phyloP scores from a whole-genome alignment of 2,888 invertebrate species.

The Trissolcus brochymenae region DNA sequence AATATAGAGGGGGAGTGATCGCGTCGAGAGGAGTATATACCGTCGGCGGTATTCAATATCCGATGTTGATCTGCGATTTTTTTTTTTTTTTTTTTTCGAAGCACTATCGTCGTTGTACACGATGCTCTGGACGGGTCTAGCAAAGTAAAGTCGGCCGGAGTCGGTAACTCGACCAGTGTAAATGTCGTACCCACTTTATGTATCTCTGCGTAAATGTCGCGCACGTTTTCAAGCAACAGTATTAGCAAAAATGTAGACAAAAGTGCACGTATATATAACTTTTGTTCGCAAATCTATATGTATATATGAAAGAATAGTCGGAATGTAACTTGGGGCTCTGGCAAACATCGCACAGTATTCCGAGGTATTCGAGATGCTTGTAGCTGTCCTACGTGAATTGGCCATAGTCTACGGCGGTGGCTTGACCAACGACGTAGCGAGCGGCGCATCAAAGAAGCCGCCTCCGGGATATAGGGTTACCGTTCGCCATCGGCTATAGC shows the following conservation, averaged over 20 bases:
- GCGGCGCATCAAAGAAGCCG: slow-evolving; percentile 73
- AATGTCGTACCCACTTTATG: slow-evolving; percentile 52
- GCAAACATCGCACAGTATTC: slow-evolving; percentile 68
- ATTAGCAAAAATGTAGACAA: slow-evolving; percentile 48
- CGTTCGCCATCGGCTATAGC: slow-evolving; percentile 65
- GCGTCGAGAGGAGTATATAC: slow-evolving; percentile 20
- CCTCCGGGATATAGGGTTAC: slow-evolving; percentile 72
- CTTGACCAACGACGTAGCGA: slow-evolving; percentile 67
- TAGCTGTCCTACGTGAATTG: slow-evolving; percentile 74
- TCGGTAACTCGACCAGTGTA: slow-evolving; percentile 59
- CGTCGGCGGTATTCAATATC: slow-evolving; percentile 45
- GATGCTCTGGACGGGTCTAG: slow-evolving; percentile 54
- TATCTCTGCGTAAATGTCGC: slow-evolving; percentile 44
- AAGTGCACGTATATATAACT: slow-evolving; percentile 40
- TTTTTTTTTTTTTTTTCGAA: no score
- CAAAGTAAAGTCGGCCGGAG: slow-evolving; percentile 50
- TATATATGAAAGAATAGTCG: slow-evolving; percentile 58
- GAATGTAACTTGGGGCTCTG: slow-evolving; percentile 59
- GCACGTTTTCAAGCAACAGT: slow-evolving; percentile 38
- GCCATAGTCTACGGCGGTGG: slow-evolving; percentile 70
- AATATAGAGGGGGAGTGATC: slow-evolving; percentile 9
- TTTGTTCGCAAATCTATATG: slow-evolving; percentile 46
- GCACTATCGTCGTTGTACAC: slow-evolving; percentile 47
- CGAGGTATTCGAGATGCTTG: slow-evolving; percentile 75
- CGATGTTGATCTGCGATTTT: slow-evolving; percentile 39